These are phyloP conservation scores for Suricata suricatta DNA, from an alignment of 2,113 vertebrate genomes.

Conservation along the genomic window DNA sequence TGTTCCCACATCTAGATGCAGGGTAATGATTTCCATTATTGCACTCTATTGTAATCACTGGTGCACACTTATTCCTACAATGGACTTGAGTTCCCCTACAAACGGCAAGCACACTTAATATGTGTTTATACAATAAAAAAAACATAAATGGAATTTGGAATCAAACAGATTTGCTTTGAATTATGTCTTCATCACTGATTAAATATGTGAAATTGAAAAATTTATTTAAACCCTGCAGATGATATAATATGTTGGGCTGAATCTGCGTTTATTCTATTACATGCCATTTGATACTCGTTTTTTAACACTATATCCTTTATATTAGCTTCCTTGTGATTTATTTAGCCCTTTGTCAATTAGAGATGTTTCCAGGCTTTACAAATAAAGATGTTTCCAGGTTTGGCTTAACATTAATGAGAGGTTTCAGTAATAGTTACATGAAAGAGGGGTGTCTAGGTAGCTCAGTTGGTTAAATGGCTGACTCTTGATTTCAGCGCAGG, in stretches of 20 bases:
- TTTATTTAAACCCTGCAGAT: background rate
- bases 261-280: background rate
- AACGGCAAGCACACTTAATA: background rate
- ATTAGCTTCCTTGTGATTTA: background rate
- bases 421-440: background rate
- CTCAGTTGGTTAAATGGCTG: too few species aligned
- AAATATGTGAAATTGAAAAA: background rate
- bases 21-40: background rate
- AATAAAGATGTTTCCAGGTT: background rate
- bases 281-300: background rate
- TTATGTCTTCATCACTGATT: background rate
- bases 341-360: background rate
- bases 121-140: background rate
- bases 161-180: background rate
- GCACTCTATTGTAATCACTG: background rate
- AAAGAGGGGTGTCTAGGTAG: background rate
- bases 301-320: background rate
- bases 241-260: background rate
- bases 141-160: background rate
- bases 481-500: too few species aligned
- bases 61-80: background rate
- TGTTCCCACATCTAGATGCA: background rate
- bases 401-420: background rate
- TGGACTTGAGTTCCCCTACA: background rate
- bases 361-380: background rate